phyloP scores from a whole-genome alignment of 2,797 vertebrate species.

The Glossophaga mutica region DNA sequence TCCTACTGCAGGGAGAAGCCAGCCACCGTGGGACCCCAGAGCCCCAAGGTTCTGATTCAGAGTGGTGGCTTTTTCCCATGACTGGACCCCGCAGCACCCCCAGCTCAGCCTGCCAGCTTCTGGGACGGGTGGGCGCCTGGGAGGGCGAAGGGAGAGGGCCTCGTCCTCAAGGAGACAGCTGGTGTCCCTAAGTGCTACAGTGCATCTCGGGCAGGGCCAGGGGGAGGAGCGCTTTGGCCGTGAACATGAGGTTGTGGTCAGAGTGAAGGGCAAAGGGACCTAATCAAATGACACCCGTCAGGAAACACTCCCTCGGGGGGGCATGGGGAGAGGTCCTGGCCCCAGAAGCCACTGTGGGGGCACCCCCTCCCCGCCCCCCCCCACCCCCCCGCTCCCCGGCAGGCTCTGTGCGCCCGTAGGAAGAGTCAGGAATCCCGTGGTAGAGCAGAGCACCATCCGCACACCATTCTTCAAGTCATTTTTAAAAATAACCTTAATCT shows the following conservation, averaged over 20 bases:
- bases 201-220: neutral
- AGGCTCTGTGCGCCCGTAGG: neutral
- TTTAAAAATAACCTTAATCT: slow-evolving; percentile 1
- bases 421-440: neutral
- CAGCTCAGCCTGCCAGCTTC: neutral
- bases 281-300: neutral
- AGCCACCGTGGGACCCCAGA: neutral
- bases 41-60: neutral
- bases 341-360: neutral
- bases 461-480: neutral
- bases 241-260: neutral
- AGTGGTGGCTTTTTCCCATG: neutral
- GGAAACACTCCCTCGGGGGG: neutral
- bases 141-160: neutral
- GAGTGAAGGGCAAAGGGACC: neutral
- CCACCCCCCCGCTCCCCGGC: no score
- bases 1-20: neutral
- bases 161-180: neutral
- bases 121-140: fast-evolving
- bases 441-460: neutral
- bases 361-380: neutral
- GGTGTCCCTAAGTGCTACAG: neutral
- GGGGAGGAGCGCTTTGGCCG: neutral
- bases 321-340: fast-evolving
- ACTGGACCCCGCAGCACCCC: neutral